These are phyloP conservation scores for Perca flavescens DNA, from an alignment of 2,113 vertebrate genomes.

Conservation along the genomic window DNA sequence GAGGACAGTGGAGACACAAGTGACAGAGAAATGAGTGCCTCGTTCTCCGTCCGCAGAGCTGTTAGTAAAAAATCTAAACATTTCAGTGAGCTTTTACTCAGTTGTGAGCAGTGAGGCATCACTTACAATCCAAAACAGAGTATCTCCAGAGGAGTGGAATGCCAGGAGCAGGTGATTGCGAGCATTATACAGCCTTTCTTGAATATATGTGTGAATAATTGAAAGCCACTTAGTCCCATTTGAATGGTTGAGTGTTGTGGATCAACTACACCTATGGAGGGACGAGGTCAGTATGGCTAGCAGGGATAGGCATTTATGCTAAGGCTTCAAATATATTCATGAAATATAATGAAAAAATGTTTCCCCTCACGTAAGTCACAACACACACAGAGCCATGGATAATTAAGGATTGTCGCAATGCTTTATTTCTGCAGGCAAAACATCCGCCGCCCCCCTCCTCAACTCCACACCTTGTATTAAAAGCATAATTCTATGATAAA, in stretches of 20 bases:
- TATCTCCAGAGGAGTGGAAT: constrained; percentile 19
- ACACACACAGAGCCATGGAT: constrained; percentile 63
- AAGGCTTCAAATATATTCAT: constrained; percentile 70
- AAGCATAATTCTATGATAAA: constrained; percentile 83
- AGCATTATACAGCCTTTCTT: constrained; percentile 61
- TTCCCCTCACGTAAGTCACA: constrained; percentile 54
- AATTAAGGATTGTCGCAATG: constrained; percentile 77
- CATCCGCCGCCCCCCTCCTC: constrained; percentile 45
- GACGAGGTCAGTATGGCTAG: constrained; percentile 57
- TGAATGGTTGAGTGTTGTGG: constrained; percentile 71
- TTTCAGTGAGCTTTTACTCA: constrained; percentile 26
- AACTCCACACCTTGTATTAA: constrained; percentile 79
- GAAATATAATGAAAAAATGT: constrained; percentile 62
- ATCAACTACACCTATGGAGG: constrained; percentile 76
- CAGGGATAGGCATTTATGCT: constrained; percentile 61
- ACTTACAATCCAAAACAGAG: constrained; percentile 13
- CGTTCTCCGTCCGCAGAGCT: not conserved
- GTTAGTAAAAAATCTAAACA: constrained; percentile 39
- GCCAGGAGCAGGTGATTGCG: constrained; percentile 48
- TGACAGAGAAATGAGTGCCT: constrained; percentile 31
- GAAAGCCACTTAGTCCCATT: constrained; percentile 78
- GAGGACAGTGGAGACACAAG: constrained; percentile 21
- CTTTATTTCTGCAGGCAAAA: constrained; percentile 82
- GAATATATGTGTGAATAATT: constrained; percentile 78
- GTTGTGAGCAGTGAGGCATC: constrained; percentile 38